Evolutionary conservation across 2,113 vertebrate genomes (phyloP), one percentile per base, ranked within the genome.

Genomic region (Dunckerocampus dactyliophorus): DNA sequence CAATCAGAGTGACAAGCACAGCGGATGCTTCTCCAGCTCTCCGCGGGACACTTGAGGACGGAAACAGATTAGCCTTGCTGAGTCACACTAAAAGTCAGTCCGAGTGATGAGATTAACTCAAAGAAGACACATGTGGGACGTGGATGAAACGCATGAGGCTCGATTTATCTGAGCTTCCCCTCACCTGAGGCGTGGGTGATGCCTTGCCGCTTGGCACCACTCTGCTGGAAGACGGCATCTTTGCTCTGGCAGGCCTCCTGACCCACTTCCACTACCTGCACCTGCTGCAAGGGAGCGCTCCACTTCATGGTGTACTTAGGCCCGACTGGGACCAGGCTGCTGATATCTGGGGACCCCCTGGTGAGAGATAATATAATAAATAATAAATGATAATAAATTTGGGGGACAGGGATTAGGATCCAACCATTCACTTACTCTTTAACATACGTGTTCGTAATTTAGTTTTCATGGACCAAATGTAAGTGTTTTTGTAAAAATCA

Each of bases 301-400:
- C 95, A 98, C 82, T 98, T 98, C 87, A 96, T 90, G 52, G 94
- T 94, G 31, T 97, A 98, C 75, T 93, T 96, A 58, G 94, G 94
- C 19, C 95, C 96, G 5, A 97, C 80, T 0, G 95, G 95, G 66
- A 98, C 95, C 63, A 98, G 86, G 83, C 93, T 95, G 89, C 94
- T 94, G 75, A 97, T 92, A 72, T 97, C 95, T 20, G 95, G 88
- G 71, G 93, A 93, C 42, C 89, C 89, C 82, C 91, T 92, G 65
- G 66, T 79, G 70, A 57, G 37, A 65, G 0, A n/a, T 57, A 12
- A 21, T 34, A 9, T 34, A 34, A 13, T 1, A 67, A 34, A 13
- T 1, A 67, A 48, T 7, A 69, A 50, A n/a, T 15, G 3, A 34
- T 34, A 34, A 34, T 34, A 34, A 34, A 34, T 5, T 5, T 34